phyloP scores from a whole-genome alignment of 2,888 invertebrate genomes.

The Epinotia ramella region DNA sequence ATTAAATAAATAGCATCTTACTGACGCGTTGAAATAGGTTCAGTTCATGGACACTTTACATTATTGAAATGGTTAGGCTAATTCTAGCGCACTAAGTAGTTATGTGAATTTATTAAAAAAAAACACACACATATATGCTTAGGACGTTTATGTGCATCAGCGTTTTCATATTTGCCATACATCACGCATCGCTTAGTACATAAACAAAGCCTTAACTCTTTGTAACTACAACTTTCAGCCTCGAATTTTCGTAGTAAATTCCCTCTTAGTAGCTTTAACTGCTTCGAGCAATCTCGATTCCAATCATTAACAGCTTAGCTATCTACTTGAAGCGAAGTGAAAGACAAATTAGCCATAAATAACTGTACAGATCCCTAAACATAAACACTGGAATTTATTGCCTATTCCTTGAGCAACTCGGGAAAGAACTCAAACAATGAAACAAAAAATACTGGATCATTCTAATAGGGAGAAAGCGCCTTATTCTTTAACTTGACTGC shows the following conservation, averaged over 20 bases:
- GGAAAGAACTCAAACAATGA: conserved; percentile 60
- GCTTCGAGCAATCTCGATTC: background rate
- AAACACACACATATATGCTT: no score
- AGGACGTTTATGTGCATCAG: no score
- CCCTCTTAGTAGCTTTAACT: background rate
- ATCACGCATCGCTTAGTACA: no score
- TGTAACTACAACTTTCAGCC: background rate
- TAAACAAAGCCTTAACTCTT: background rate
- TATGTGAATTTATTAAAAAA: no score
- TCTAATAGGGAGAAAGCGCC: conserved; percentile 50
- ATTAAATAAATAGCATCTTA: no score
- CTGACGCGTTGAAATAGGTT: no score
- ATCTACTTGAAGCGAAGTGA: conserved; percentile 38
- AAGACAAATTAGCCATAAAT: conserved; percentile 70
- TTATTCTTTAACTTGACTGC: no score
- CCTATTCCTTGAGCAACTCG: conserved; percentile 65
- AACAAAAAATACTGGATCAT: conserved; percentile 68
- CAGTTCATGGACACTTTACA: no score
- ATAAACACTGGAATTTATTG: conserved; percentile 74
- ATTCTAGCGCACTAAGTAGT: no score
- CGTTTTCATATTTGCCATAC: no score
- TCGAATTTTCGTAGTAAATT: background rate
- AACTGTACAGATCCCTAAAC: conserved; percentile 63
- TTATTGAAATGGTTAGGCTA: no score
- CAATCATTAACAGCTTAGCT: conserved; percentile 4